These are phyloP conservation scores for Periophthalmodon schlosseri DNA, from an alignment of 2,113 vertebrate genomes.

Conservation along the genomic window DNA sequence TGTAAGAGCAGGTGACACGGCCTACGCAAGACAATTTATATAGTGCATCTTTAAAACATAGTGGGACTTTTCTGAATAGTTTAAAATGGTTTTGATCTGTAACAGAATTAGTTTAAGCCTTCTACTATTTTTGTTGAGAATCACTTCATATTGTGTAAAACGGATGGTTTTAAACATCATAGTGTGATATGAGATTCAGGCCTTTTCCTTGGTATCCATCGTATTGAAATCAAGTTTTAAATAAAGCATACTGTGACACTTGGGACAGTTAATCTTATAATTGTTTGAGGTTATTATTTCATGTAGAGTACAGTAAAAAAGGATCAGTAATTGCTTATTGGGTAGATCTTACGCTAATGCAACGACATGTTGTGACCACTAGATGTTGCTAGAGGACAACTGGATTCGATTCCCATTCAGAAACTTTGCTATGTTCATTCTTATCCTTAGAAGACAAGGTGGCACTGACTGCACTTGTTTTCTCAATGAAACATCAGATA, in stretches of 20 bases:
- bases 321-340: neutral
- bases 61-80: no score
- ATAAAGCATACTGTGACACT: neutral
- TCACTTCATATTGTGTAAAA: no score
- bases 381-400: conserved; percentile 38
- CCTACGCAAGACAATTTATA: no score
- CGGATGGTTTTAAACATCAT: neutral
- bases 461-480: neutral
- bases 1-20: no score
- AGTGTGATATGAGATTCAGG: neutral
- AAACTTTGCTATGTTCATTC: neutral
- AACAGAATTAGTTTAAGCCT: no score
- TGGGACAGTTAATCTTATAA: neutral
- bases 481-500: neutral
- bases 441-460: neutral
- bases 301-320: neutral
- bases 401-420: neutral
- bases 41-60: no score
- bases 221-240: no score
- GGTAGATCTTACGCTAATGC: neutral
- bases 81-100: neutral
- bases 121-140: no score
- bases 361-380: conserved; percentile 26
- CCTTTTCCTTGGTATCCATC: no score
- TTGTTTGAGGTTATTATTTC: neutral